A percentile compares a stretch with the other conserved stretches of the same genome.
These are phyloP conservation scores for Tiaroga cobitis DNA, from an alignment of 2,797 vertebrate genomes.

Conservation along the genomic window DNA sequence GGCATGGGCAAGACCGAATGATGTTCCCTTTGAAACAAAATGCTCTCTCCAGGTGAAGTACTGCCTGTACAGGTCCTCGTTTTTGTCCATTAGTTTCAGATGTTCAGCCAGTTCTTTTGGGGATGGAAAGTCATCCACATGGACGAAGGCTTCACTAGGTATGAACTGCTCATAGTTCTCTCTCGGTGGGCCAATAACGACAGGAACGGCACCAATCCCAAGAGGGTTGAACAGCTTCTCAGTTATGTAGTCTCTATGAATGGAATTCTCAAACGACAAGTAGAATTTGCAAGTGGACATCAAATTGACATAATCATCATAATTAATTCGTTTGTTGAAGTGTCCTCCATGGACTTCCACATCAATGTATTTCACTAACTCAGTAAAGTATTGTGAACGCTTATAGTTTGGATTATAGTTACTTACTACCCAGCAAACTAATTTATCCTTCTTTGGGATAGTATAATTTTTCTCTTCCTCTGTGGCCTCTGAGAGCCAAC, in stretches of 20 bases:
- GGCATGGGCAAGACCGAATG: not conserved
- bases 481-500: slow-evolving; percentile 10
- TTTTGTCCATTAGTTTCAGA: slow-evolving; percentile 1
- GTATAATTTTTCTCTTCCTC: not conserved
- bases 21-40: fast-evolving
- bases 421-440: slow-evolving; percentile 53
- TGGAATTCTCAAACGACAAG: slow-evolving; percentile 30
- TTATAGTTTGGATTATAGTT: not conserved
- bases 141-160: slow-evolving; percentile 11
- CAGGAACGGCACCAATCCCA: not conserved
- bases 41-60: slow-evolving; percentile 7
- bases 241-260: slow-evolving; percentile 24
- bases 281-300: slow-evolving; percentile 27
- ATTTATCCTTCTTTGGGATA: slow-evolving; percentile 43
- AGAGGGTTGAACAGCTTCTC: slow-evolving; percentile 21
- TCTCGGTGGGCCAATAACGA: slow-evolving; percentile 14
- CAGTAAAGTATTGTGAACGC: slow-evolving; percentile 5
- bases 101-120: slow-evolving; percentile 12
- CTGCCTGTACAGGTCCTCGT: not conserved
- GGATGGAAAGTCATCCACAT: slow-evolving; percentile 15
- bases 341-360: not conserved
- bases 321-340: not conserved
- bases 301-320: not conserved
- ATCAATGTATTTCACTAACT: not conserved
- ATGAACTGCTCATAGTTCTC: slow-evolving; percentile 16